Base-by-base conservation (phyloP, 2,113 vertebrate species). In the Atrichornis clamosus region DNA sequence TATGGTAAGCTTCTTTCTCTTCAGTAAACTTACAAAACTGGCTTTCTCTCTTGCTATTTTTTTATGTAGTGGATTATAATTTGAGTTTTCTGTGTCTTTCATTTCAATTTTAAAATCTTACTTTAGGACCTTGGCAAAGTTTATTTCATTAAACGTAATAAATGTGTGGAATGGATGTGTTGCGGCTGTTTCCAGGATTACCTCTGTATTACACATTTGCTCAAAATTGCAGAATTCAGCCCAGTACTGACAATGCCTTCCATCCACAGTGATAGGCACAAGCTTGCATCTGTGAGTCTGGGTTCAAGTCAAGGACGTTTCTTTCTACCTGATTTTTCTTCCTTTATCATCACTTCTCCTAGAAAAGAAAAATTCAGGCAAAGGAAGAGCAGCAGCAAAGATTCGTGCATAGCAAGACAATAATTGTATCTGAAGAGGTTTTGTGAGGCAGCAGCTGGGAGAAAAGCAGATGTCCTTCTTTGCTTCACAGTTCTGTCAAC, bases 121-220 rank as follows among this genome's bases (percentile, higher is more conserved):
- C 20, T 75, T 84, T n/a, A 28, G 13, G 28, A n/a, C 76, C 13
- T 44, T 53, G 41, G 6, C 13, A 64, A 63, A 67, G 3, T 41
- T 87, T 73, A n/a, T 75, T 84, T 72, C 8, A 26, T 44, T 9
- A 74, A 70, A 77, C 33, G 8, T 28, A 37, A n/a, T 3, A 56
- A 81, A 50, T 27, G 8, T 56, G 53, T 68, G 60, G 63, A 89
- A 89, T 33, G 6, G 20, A 75, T 24, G 4, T 55, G 20, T 10
- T 33, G 32, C 35, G 50, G 26, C 13, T 77, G 23, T 87, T 89
- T 55, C 69, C 39, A 81, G 20, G 7, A 60, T 37, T 39, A 41
- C 7, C 16, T 85, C 69, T 89, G 3, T 28, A 16, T 44, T 56
- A 44, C 13, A 17, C 0, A 0, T 7, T 32, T 68, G 42, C 53